Conservation (phyloP, 2,888 invertebrate species). For the Lochmaea capreae region DNA sequence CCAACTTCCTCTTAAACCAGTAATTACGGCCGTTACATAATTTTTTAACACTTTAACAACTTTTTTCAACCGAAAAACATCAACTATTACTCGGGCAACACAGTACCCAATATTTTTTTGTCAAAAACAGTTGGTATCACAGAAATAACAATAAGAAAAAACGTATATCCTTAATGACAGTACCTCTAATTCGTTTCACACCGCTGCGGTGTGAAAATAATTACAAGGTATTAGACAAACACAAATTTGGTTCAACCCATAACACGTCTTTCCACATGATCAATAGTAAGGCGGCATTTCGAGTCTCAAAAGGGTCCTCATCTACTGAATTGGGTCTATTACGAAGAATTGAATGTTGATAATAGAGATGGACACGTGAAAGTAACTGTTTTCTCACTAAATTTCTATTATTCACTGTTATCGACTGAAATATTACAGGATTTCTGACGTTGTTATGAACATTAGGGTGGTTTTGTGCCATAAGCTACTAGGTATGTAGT, state of each 20-base stretch:
- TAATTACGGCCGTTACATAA: not conserved
- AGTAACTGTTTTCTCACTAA: not conserved
- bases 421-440: not conserved
- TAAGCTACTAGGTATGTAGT: no score
- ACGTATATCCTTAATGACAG: constrained; percentile 17
- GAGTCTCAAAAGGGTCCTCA: constrained; percentile 33
- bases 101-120: not conserved
- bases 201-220: constrained; percentile 38
- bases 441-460: no score
- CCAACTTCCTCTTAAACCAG: not conserved
- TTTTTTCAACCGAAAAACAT: not conserved
- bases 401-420: not conserved
- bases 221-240: constrained; percentile 34
- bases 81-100: not conserved
- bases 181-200: constrained; percentile 40
- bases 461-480: no score
- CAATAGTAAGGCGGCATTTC: constrained; percentile 32
- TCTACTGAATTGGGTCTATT: constrained; percentile 37
- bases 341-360: constrained; percentile 24
- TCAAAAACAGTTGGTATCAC: constrained; percentile 19
- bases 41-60: constrained; percentile 11
- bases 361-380: constrained; percentile 25
- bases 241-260: constrained; percentile 36
- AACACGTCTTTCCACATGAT: constrained; percentile 32
- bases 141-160: constrained; percentile 12